A percentile compares a stretch with the other conserved stretches of the same genome.
These are phyloP conservation scores for Nymphalis io DNA, from an alignment of 1,140 invertebrate species.

Conservation along the genomic window DNA sequence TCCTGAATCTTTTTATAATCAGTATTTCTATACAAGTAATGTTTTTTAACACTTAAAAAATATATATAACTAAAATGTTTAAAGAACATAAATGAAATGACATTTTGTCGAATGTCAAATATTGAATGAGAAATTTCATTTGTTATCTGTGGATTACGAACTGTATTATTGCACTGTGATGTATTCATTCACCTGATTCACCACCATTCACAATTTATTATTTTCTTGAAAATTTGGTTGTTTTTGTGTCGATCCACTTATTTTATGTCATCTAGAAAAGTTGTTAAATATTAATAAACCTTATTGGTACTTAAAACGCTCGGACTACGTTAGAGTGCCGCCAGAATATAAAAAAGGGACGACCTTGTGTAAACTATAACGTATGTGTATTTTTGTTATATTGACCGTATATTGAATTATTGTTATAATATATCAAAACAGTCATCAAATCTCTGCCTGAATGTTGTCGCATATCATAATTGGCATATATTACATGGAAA, in stretches of 20 bases:
- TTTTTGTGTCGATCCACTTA: conserved; percentile 42
- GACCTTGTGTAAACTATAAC: conserved; percentile 61
- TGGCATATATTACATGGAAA: conserved; percentile 47
- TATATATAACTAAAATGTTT: no score
- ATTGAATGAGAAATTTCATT: conserved; percentile 2
- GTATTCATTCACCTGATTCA: conserved; percentile 16
- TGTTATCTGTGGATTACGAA: conserved; percentile 17
- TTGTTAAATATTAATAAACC: not conserved
- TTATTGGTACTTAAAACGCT: not conserved
- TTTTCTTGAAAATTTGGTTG: conserved; percentile 54
- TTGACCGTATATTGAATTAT: conserved; percentile 30
- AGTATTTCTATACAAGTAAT: no score
- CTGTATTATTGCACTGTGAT: conserved; percentile 12
- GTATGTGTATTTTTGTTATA: conserved; percentile 46
- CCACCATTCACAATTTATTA: conserved; percentile 39
- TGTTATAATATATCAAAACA: conserved; percentile 10
- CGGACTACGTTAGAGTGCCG: not conserved
- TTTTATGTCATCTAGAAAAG: conserved; percentile 8
- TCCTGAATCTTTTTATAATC: no score
- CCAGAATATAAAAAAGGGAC: conserved; percentile 35
- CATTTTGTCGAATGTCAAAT: not conserved
- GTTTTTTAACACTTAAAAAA: no score
- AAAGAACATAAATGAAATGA: no score
- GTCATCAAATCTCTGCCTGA: conserved; percentile 3
- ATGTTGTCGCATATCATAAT: conserved; percentile 19